A percentile compares a stretch with the other conserved stretches of the same genome.
Conservation (phyloP, 2,797 vertebrate genomes). For the Etheostoma nigrum region DNA sequence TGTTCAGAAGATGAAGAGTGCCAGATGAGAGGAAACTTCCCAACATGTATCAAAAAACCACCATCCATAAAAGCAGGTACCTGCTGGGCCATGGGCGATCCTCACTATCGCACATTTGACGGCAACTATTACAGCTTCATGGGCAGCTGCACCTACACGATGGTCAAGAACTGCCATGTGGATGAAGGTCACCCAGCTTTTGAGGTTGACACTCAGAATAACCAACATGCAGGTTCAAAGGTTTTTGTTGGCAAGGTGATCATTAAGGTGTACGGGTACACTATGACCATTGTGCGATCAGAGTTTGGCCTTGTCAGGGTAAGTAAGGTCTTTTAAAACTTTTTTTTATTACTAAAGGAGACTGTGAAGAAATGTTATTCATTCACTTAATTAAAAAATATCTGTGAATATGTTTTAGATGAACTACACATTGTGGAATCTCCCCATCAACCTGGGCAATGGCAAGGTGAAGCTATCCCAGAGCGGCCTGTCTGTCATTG, state of each 20-base stretch:
- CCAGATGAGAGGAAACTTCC: slow-evolving; percentile 32
- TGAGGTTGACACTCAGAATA: slow-evolving; percentile 63
- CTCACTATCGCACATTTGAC: slow-evolving; percentile 88
- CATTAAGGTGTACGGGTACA: slow-evolving; percentile 70
- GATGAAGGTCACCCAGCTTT: slow-evolving; percentile 55
- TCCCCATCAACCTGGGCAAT: slow-evolving; percentile 74
- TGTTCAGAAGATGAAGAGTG: slow-evolving; percentile 40
- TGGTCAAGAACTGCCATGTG: slow-evolving; percentile 76
- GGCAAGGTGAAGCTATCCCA: slow-evolving; percentile 78
- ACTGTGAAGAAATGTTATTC: neutral
- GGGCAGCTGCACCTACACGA: slow-evolving; percentile 86
- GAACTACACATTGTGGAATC: slow-evolving; percentile 54
- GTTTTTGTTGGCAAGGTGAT: slow-evolving; percentile 73
- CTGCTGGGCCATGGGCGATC: slow-evolving; percentile 84
- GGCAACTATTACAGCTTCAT: slow-evolving; percentile 82
- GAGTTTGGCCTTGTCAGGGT: slow-evolving; percentile 81
- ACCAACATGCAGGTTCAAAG: slow-evolving; percentile 38
- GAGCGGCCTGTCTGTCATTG: slow-evolving; percentile 67
- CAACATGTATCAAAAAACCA: slow-evolving; percentile 34
- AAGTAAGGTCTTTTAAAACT: slow-evolving; percentile 26
- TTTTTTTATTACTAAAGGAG: neutral
- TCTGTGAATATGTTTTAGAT: slow-evolving; percentile 44
- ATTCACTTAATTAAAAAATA: neutral
- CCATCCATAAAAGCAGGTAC: slow-evolving; percentile 35
- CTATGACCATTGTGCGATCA: slow-evolving; percentile 59